Evolutionary conservation across 2,888 invertebrate species (phyloP), one percentile per base, ranked within the genome.

Genomic region (Heliconius ethilla): DNA sequence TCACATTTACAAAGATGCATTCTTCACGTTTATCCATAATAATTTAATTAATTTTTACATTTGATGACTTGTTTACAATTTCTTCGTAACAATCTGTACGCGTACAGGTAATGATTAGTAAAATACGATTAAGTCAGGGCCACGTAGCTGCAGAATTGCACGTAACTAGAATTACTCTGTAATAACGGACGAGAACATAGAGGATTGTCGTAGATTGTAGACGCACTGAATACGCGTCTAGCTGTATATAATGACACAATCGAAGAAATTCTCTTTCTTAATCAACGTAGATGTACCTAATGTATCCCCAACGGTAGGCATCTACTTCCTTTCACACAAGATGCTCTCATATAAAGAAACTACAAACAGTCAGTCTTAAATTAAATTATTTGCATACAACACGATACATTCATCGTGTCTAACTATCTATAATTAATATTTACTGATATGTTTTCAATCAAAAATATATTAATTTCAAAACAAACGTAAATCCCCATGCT

Each of bases 241-340:
- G 92, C 93, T 92, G 93, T 94, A 92, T 90, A 89, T 93, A 93
- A 93, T 92, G 87, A 91, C 89, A 91, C 90, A 90, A 92, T 89
- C 89, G 89, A 81, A 86, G 86, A 87, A 85, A 87, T 89, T 87
- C 88, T 89, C 87, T 88, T 87, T 89, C 83, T 83, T 88, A 87
- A 88, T 89, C 85, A 81, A 79, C 77, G 77, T 70, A 67, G 85
- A 45, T 69, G 75, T 75, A 74, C 27, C 45, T 74, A 78, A 79
- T 81, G 81, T 78, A 76, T 70, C 45, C 33, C 72, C 69, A 78
- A 79, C 78, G 76, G 76, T 81, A 59, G 59, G 10, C n/a, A 79
- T 59, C 65, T 76, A 81, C 67, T 80, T 77, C 79, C 79, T 77
- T 77, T 79, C 77, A 72, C 80, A 80, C 77, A 74, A 55, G 18